phyloP scores from a whole-genome alignment of 2,797 vertebrate species.

The Argyrosomus regius region DNA sequence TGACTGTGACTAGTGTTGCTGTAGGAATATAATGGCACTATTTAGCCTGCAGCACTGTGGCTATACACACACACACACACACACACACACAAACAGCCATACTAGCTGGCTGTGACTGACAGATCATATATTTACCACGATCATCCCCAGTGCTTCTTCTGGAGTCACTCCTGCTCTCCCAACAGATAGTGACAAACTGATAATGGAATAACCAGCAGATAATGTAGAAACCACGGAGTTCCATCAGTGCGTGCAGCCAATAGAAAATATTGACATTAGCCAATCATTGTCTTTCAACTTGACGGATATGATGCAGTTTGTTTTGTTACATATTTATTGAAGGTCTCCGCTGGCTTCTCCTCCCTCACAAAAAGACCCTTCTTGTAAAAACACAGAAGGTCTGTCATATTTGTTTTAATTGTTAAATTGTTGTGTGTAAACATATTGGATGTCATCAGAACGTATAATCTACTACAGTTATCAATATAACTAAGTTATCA shows the following conservation, averaged over 20 bases:
- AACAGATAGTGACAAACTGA: slow-evolving; percentile 48
- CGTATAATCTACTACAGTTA: background rate
- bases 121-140: slow-evolving; percentile 74
- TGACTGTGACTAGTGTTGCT: slow-evolving; percentile 72
- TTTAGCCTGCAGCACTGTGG: slow-evolving; percentile 79
- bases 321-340: slow-evolving; percentile 10
- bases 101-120: slow-evolving; percentile 67
- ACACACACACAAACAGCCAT: slow-evolving; percentile 30
- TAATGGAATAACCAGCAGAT: slow-evolving; percentile 49
- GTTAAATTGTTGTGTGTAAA: background rate
- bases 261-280: slow-evolving; percentile 7
- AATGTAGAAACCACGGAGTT: slow-evolving; percentile 35
- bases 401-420: background rate
- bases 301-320: slow-evolving; percentile 21
- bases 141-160: slow-evolving; percentile 56
- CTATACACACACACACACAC: slow-evolving; percentile 43
- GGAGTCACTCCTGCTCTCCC: slow-evolving; percentile 43
- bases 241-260: background rate
- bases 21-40: slow-evolving; percentile 75
- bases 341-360: background rate
- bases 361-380: background rate
- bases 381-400: no score
- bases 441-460: slow-evolving; percentile 6
- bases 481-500: background rate
- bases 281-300: slow-evolving; percentile 21